Evolutionary conservation across 2,888 invertebrate species (phyloP), one percentile per base, ranked within the genome.

Genomic region (Latrodectus elegans): DNA sequence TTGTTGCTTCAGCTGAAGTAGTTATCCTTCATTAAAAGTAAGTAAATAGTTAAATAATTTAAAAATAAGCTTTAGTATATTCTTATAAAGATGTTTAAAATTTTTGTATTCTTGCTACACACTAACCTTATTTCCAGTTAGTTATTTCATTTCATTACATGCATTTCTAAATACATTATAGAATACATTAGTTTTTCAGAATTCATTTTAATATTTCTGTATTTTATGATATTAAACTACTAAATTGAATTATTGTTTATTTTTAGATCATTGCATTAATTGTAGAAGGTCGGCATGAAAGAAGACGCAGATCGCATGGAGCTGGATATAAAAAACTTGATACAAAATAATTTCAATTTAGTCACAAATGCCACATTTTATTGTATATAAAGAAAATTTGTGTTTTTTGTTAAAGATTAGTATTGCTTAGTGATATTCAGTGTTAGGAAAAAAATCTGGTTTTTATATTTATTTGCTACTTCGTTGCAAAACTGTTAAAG

Each of bases 181-280:
- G 17, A 68, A 17, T 26, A 14, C 14, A 8, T 49, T 8, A 53
- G 17, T 73, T 17, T 38, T 38, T 38, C 4, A 2, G 38, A 38
- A 38, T 38, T 38, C 38, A 4, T 38, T 38, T 38, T 38, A 38
- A 38, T 38, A 2, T 38, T 38, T 38, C 1, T 22, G 52, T 10
- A 53, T 22, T 73, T 9, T 17, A 51, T n/a, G 15, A 8, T n/a
- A 17, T 52, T 49, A n/a, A 15, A 51, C 15, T 76, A n/a, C 26
- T 12, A 77, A 26, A 9, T 52, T 68, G 38, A 38, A 26, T 53
- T 77, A 76, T 81, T n/a, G n/a, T 89, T 88, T 89, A 90, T 90
- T 92, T 92, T 22, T 91, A 95, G 94, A 94, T 95, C 86, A 91
- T 95, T 84, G 95, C 95, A 0, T 92, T 95, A 85, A 92, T 95